phyloP scores from a whole-genome alignment of 2,888 invertebrate genomes.

The Ormyrus pomaceus region DNA sequence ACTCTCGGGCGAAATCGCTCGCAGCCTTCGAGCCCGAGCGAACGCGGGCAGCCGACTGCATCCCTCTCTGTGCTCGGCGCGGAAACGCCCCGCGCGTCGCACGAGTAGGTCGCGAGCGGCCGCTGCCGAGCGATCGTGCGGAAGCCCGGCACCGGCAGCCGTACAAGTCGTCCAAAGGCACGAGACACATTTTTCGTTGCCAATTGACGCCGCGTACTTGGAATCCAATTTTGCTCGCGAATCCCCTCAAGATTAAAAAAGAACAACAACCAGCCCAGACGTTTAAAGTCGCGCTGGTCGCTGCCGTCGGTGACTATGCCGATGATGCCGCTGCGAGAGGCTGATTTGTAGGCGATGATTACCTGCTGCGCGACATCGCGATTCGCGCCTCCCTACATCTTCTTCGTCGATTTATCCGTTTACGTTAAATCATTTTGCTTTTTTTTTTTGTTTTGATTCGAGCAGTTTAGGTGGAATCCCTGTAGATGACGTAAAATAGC shows the following conservation, averaged over 20 bases:
- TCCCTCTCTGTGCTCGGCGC: too few species aligned
- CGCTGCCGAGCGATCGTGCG: background rate
- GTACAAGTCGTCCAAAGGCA: conserved; percentile 42
- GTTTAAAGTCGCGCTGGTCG: background rate
- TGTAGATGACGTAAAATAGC: too few species aligned
- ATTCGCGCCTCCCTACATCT: background rate
- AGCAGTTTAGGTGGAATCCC: too few species aligned
- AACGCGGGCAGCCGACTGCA: too few species aligned
- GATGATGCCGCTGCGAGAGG: background rate
- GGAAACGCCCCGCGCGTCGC: background rate
- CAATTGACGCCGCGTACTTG: conserved; percentile 38
- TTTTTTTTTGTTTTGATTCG: background rate
- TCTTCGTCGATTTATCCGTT: too few species aligned
- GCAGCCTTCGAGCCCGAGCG: too few species aligned
- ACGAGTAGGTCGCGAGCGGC: conserved; percentile 18
- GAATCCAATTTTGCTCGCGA: conserved; percentile 55
- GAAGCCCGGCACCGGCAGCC: conserved; percentile 50
- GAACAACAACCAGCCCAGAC: background rate
- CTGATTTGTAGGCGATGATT: conserved; percentile 5
- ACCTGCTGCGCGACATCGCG: conserved; percentile 19
- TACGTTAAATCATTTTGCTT: too few species aligned
- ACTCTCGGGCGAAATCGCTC: too few species aligned
- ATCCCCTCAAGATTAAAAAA: conserved; percentile 54
- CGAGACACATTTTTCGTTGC: conserved; percentile 27
- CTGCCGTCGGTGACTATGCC: background rate